Evolutionary conservation across 2,888 invertebrate species (phyloP).

Genomic region (Eupithecia centaureata): DNA sequence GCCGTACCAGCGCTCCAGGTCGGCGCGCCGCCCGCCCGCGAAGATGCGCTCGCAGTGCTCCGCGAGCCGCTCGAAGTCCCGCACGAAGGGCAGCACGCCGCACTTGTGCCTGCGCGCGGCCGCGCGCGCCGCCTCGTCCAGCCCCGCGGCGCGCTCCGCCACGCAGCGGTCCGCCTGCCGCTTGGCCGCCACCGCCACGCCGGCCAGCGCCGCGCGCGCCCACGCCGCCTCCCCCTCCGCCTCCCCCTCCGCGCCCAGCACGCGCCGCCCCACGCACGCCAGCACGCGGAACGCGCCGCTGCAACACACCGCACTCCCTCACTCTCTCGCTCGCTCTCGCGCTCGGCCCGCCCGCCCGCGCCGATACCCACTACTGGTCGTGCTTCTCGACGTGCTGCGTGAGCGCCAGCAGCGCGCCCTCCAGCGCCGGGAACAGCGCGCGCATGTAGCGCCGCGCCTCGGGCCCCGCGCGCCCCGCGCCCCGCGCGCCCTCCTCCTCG

Average conservation of each 20-base stretch:
- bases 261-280: conserved; percentile 95
- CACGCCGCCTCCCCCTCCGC: conserved; percentile 87
- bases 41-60: conserved; percentile 94
- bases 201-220: conserved; percentile 62
- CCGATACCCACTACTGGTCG: conserved; percentile 92
- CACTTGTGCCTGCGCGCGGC: conserved; percentile 88
- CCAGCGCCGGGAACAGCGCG: conserved; percentile 94
- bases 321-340: too few relatives aligned
- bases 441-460: conserved; percentile 94
- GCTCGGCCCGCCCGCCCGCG: neutral
- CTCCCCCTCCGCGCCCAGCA: conserved; percentile 90
- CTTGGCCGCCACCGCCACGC: conserved; percentile 71
- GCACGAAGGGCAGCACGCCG: conserved; percentile 94
- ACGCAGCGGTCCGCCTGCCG: conserved; percentile 94
- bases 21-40: conserved; percentile 88
- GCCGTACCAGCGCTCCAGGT: conserved; percentile 94
- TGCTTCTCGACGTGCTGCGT: conserved; percentile 93
- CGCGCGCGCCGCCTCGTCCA: conserved; percentile 71
- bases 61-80: conserved; percentile 95
- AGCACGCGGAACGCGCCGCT: conserved; percentile 97
- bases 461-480: conserved; percentile 47
- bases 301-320: conserved; percentile 59
- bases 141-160: conserved; percentile 84
- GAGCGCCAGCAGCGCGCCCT: conserved; percentile 93
- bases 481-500: conserved; percentile 48